These are phyloP conservation scores for Metopia argyrocephala DNA, from an alignment of 2,888 invertebrate genomes.

Conservation along the genomic window DNA sequence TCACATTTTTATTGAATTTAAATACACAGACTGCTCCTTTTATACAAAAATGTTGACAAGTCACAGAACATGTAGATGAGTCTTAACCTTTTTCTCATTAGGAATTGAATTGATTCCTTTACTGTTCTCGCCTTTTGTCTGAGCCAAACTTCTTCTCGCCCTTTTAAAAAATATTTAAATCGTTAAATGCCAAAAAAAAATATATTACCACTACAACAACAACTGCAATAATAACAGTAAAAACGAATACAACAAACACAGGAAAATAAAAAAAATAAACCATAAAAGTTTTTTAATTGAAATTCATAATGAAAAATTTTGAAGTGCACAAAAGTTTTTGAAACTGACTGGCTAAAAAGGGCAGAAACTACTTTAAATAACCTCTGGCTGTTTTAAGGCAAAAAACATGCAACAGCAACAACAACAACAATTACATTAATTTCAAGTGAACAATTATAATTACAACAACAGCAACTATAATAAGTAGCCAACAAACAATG, in stretches of 20 bases:
- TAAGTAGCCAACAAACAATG: background rate
- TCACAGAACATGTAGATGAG: too few species aligned
- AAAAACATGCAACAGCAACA: constrained; percentile 9
- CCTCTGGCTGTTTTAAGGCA: background rate
- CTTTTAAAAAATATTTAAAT: constrained; percentile 28
- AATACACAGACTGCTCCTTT: too few species aligned
- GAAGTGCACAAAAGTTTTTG: constrained; percentile 47
- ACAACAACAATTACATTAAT: constrained; percentile 11
- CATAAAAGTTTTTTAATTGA: constrained; percentile 58
- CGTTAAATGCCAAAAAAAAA: constrained; percentile 40
- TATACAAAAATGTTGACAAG: too few species aligned
- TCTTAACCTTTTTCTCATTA: background rate
- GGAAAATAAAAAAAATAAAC: too few species aligned
- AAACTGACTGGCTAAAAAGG: constrained; percentile 23
- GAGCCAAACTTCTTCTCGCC: background rate
- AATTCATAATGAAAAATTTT: constrained; percentile 59
- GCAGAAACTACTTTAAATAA: constrained; percentile 38
- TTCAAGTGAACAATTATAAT: constrained; percentile 35
- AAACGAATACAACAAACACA: too few species aligned
- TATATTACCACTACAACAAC: background rate
- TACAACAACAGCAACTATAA: constrained; percentile 3
- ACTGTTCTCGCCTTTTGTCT: background rate
- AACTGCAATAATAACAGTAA: background rate
- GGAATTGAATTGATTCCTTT: constrained; percentile 1
- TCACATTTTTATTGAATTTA: too few species aligned